Base-by-base conservation (phyloP, 2,113 vertebrate genomes). In the Notarius lentiginosus region DNA sequence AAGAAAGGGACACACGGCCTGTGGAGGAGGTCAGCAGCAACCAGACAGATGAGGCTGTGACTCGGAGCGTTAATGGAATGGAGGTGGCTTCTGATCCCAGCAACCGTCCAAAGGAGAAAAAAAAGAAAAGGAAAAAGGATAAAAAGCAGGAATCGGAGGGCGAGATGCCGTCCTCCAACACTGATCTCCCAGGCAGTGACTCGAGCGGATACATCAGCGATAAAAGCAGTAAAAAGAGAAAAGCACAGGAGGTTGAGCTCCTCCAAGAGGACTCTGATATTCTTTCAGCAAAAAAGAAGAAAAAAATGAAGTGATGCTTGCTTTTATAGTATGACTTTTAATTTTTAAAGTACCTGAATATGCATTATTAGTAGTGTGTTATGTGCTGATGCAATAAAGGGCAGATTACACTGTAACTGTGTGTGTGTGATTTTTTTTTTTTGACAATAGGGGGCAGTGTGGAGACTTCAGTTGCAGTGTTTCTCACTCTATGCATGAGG, bases 191-290 rank as follows among this genome's bases (percentile, higher is more conserved):
- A 2, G 85, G 83, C 58, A 97, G 95, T 87, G 96, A 97, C 94
- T 96, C 96, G 51, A 96, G 96, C 27, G 96, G 96, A 87, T 97
- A 96, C 89, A 88, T 95, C 1, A 96, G 95, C 84, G 96, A 94
- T 68, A 97, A 95, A 87, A 93, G 94, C 60, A 94, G 88, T 87
- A 97, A 93, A 89, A 97, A 96, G 93, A 96, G 96, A 91, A 96
- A 96, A 87, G 95, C 90, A 61, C 93, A 94, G 68, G 90, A 90
- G 51, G 89, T 41, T 0, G 85, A 88, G 14, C 93, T 92, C 27
- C 2, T 86, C 4, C 88, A 41, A 20, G 89, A 90, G 20, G 79
- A 86, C 8, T 81, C 88, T 3, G 84, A 94, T 75, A 72, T 89
- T 2, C 91, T 91, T 12, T 94, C 93, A 87, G 85, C 93, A 0